Evolutionary conservation across 2,888 invertebrate genomes (phyloP), one percentile per base, ranked within the genome.

Genomic region (Coelopa pilipes): DNA sequence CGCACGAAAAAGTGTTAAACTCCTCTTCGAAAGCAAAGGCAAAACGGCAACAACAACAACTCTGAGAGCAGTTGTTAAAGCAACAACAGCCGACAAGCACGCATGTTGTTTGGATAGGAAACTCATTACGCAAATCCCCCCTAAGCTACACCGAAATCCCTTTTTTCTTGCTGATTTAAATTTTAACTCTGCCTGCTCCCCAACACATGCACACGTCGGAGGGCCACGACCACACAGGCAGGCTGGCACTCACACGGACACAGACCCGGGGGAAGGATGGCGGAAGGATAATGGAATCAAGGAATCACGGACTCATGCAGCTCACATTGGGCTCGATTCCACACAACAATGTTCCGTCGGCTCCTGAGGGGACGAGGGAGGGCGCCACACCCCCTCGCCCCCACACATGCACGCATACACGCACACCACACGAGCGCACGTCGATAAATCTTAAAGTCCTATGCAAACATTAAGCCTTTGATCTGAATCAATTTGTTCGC

Each of bases 111-210:
- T 82, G 80, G 78, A 81, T 80, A 81, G 82, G 82, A 82, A 82
- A 82, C 81, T 82, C 82, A 82, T 82, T 82, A 82, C 81, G 78
- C 78, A 80, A 80, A 80, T 81, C 81, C 77, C 78, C 82, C 81
- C 76, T 77, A 82, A 81, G 82, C 80, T 78, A 78, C 75, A 77
- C 75, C 77, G 78, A 80, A 80, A 81, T 78, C 77, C 78, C 77
- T 77, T 79, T 80, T 76, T 76, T 47, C 55, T 65, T 63, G 47
- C 60, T 70, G 63, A 60, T 72, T 71, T 71, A 50, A 66, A 66
- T 66, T 66, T 66, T 66, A 50, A 66, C 66, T 66, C 66, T 50
- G 49, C 17, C 49, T 66, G 66, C 66, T 45, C 47, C 66, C 55
- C 47, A 24, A 72, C 34, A 72, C 49, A 24, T 13, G 34, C 50